Evolutionary conservation across 1,140 invertebrate species (phyloP).

Genomic region (Hyphantria cunea): DNA sequence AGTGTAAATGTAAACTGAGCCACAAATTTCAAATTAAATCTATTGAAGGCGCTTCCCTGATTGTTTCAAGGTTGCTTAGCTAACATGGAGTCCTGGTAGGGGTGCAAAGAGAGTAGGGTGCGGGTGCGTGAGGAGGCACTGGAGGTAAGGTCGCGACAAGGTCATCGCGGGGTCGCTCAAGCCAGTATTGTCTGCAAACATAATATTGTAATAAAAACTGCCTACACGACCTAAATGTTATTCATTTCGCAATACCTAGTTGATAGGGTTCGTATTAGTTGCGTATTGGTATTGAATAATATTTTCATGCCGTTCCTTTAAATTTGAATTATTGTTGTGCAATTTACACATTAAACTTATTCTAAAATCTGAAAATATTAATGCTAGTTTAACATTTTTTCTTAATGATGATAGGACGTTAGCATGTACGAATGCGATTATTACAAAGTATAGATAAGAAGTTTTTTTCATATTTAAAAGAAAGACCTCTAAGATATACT

Average conservation of each 20-base stretch:
- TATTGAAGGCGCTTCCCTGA: slow-evolving; percentile 45
- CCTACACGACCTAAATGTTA: slow-evolving; percentile 32
- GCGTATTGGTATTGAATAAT: no score
- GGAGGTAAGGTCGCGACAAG: slow-evolving; percentile 62
- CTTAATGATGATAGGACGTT: no score
- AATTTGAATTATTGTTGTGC: no score
- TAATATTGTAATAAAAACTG: slow-evolving; percentile 35
- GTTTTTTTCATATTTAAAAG: no score
- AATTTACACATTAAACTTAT: no score
- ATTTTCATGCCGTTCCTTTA: no score
- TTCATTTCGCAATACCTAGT: slow-evolving; percentile 24
- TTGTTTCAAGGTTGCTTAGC: slow-evolving; percentile 56
- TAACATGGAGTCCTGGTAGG: slow-evolving; percentile 55
- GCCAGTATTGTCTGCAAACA: slow-evolving; percentile 38
- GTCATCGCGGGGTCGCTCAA: slow-evolving; percentile 51
- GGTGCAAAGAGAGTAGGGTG: slow-evolving; percentile 17
- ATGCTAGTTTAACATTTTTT: no score
- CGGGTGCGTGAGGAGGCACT: slow-evolving; percentile 34
- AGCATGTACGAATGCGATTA: no score
- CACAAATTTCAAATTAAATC: slow-evolving; percentile 51
- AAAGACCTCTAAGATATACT: no score
- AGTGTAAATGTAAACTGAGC: slow-evolving; percentile 24
- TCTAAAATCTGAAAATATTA: no score
- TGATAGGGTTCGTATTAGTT: slow-evolving; percentile 18
- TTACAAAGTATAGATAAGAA: no score